Base-by-base conservation (phyloP, 1,140 invertebrate genomes). In the Laupala kohalensis region DNA sequence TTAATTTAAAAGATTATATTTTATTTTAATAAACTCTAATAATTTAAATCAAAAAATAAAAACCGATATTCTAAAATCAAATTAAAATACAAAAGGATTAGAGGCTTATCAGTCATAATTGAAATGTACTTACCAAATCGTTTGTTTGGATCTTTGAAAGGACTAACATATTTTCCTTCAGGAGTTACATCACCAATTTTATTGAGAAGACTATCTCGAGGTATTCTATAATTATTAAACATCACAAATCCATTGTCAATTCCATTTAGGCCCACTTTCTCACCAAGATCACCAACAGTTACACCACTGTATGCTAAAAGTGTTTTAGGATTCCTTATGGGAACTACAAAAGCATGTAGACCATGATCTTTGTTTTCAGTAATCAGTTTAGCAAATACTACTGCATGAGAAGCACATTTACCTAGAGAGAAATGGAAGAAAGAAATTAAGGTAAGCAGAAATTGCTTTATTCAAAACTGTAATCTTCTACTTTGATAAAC, bases 381-480 rank as follows among this genome's bases (percentile, higher is more conserved):
- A 76, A 90, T 88, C 30, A 98, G 82, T 81, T 97, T 93, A 4
- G 96, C 96, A 83, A 94, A 97, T 5, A 96, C 84, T 68, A 96
- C 79, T 1, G 91, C 92, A 77, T 96, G 90, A 0, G 94, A 96
- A 70, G 92, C 90, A 27, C 88, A 89, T 86, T 96, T 89, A 72
- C 91, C 90, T 86, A 76, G 74, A 83, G 82, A 74, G 72, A 76
- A 79, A 75, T 74, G 80, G 79, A 68, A 25, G 25, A 2, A 27
- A 66, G 26, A 9, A 66, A 27, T 4, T 66, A 66, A 1, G n/a
- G n/a, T n/a, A n/a, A 63, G n/a, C n/a, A 13, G n/a, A 13, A 15
- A 63, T 15, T 63, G n/a, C n/a, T n/a, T n/a, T 63, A 15, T n/a
- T 63, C 13, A 63, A 63, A 63, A n/a, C 13, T 63, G 13, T n/a